These are phyloP conservation scores for Platalea minor DNA, from an alignment of 2,797 vertebrate genomes.

Conservation along the genomic window DNA sequence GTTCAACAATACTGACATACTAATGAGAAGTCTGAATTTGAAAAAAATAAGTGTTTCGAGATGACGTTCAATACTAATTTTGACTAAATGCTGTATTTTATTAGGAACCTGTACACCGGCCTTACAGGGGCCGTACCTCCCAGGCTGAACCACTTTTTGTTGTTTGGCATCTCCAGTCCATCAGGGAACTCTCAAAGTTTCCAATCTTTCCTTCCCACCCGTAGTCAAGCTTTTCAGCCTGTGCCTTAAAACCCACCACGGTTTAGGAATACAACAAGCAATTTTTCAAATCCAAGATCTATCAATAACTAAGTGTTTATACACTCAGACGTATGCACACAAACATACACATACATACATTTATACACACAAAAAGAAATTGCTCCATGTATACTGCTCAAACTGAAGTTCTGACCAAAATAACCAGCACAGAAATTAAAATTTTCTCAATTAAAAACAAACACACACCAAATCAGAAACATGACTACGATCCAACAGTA, in stretches of 20 bases:
- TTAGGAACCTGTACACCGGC: not conserved
- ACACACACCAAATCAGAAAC: not conserved
- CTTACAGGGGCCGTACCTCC: not conserved
- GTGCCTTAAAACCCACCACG: not conserved
- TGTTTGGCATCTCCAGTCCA: not conserved
- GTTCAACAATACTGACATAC: not conserved
- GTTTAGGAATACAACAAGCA: not conserved
- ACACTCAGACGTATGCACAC: not conserved
- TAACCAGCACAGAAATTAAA: not conserved
- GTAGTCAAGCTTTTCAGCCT: not conserved
- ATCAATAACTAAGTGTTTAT: not conserved
- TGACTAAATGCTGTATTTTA: not conserved
- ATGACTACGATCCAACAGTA: not conserved
- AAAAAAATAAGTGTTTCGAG: not conserved
- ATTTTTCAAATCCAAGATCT: not conserved
- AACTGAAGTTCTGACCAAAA: not conserved
- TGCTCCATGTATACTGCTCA: not conserved
- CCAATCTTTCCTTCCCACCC: not conserved
- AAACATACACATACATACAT: not conserved
- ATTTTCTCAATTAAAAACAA: not conserved
- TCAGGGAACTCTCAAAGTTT: not conserved
- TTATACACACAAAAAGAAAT: not conserved
- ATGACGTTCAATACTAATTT: not conserved
- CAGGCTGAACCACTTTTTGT: not conserved
- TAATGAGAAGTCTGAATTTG: not conserved